phyloP scores from a whole-genome alignment of 2,797 vertebrate genomes.

The Coracias cyanogaster region DNA sequence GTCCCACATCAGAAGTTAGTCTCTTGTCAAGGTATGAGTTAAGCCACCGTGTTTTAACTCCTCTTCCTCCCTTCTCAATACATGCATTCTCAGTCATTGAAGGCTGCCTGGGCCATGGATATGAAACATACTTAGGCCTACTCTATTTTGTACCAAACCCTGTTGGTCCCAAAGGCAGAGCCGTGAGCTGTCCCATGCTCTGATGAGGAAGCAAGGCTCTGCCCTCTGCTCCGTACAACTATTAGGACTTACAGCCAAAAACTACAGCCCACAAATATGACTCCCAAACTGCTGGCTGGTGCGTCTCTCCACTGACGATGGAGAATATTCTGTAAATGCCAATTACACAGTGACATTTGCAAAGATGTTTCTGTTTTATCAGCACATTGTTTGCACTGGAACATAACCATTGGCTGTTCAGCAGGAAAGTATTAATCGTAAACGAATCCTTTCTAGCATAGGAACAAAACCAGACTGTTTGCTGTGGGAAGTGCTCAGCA shows the following conservation, averaged over 20 bases:
- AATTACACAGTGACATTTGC: neutral
- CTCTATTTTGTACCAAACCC: neutral
- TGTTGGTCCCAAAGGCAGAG: neutral
- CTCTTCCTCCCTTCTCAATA: neutral
- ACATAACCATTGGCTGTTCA: accelerated
- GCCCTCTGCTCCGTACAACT: neutral
- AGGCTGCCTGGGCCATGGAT: neutral
- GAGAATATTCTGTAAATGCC: neutral
- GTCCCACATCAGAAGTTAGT: neutral
- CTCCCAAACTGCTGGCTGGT: neutral
- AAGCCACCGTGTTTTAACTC: neutral
- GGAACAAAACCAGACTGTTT: neutral
- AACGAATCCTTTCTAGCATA: neutral
- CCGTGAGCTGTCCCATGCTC: accelerated
- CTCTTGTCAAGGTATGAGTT: neutral
- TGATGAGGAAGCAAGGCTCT: neutral
- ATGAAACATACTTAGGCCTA: neutral
- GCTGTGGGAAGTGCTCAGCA: neutral
- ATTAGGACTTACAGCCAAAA: neutral
- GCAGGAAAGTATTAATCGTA: neutral
- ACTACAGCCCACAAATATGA: neutral
- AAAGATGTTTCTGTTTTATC: conserved; percentile 17
- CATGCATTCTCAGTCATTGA: accelerated
- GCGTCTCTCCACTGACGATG: neutral
- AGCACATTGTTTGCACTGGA: neutral